Evolutionary conservation across 2,797 vertebrate genomes (phyloP).

Genomic region (Merluccius polli): DNA sequence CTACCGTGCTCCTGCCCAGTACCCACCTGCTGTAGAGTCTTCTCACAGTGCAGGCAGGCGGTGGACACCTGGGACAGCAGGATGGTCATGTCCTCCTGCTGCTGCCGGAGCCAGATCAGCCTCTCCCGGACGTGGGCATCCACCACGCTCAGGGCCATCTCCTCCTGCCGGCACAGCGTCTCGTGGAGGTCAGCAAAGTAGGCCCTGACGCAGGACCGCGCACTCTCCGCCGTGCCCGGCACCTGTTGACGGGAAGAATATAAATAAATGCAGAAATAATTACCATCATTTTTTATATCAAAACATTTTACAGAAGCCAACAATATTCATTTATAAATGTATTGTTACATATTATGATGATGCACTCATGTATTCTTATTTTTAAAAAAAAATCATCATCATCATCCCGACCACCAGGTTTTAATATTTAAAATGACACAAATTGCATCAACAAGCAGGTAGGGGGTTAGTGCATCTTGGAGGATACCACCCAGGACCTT

Average conservation of each 20-base stretch:
- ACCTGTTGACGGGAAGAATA: conserved; percentile 67
- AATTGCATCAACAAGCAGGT: background rate
- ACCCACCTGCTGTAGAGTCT: conserved; percentile 92
- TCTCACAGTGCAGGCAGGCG: conserved; percentile 97
- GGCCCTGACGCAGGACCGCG: conserved; percentile 91
- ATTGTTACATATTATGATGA: background rate
- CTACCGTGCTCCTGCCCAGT: background rate
- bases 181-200: conserved; percentile 98
- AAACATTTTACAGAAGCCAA: too few relatives aligned
- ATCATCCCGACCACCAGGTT: background rate
- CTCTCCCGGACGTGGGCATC: conserved; percentile 95
- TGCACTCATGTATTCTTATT: too few relatives aligned
- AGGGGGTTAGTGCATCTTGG: background rate
- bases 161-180: conserved; percentile 96
- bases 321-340: too few relatives aligned
- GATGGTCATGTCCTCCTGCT: conserved; percentile 99
- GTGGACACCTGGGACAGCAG: conserved; percentile 96
- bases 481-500: background rate
- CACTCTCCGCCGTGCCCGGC: conserved; percentile 93
- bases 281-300: too few relatives aligned
- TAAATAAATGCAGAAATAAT: too few relatives aligned
- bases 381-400: background rate
- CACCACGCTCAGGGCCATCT: conserved; percentile 98
- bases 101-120: conserved; percentile 95
- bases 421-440: background rate